These are phyloP conservation scores for Amphipoea oculea DNA, from an alignment of 2,888 invertebrate species.

Conservation along the genomic window DNA sequence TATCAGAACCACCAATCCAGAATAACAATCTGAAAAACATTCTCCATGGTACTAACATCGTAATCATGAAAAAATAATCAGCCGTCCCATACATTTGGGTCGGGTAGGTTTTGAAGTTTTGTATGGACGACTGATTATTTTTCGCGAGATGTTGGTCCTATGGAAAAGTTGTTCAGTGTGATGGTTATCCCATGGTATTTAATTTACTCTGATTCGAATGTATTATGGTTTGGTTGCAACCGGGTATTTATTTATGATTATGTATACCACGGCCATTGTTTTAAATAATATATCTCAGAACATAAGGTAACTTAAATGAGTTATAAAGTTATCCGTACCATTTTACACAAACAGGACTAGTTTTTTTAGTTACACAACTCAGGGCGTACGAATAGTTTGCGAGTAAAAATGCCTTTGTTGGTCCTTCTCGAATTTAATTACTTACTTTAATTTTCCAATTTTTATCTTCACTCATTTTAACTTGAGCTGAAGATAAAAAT, in stretches of 20 bases:
- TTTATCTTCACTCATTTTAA: neutral
- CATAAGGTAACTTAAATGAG: neutral
- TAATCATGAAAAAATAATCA: neutral
- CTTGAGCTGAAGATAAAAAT: neutral
- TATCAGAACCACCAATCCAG: neutral
- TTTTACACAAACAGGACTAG: neutral
- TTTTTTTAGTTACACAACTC: slow-evolving; percentile 8
- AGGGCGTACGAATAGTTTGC: neutral
- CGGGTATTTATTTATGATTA: neutral
- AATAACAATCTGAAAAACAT: too few species aligned
- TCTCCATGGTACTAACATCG: neutral
- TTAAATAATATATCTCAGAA: slow-evolving; percentile 11
- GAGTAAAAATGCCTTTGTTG: neutral
- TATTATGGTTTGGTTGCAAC: neutral
- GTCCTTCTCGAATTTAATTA: slow-evolving; percentile 1
- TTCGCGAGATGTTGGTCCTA: neutral
- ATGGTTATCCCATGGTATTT: neutral
- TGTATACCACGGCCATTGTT: neutral
- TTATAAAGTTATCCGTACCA: neutral
- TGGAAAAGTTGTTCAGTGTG: neutral
- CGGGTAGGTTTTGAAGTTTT: neutral
- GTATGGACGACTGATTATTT: neutral
- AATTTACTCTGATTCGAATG: neutral
- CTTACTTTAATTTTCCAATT: neutral
- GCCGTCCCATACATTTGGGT: neutral